A percentile compares a stretch with the other conserved stretches of the same genome.
Conservation (phyloP, 2,113 vertebrate species). For the human (Homo sapiens) region GRCh38 chr3:144707001-144707500, state of each 20-base stretch:
- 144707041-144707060: conserved; percentile 54
- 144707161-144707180: not conserved
- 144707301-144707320: not conserved
- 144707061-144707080: not conserved
- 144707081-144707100: not conserved
- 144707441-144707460: not conserved
- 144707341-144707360: not conserved
- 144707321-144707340: not conserved
- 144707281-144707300: not conserved
- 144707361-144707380: not conserved
- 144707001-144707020: conserved; percentile 60
- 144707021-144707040: conserved; percentile 41
- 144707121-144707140: not conserved
- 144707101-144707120: not conserved
- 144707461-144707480: not conserved
- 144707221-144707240: not conserved
- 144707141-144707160: not conserved
- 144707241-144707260: not conserved
- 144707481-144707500: not conserved
- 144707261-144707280: not conserved
- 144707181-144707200: not conserved
- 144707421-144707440: not conserved
- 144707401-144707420: not conserved
- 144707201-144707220: not conserved
- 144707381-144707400: not conserved